phyloP scores from a whole-genome alignment of 2,113 vertebrate genomes.

The Oostethus manadensis region DNA sequence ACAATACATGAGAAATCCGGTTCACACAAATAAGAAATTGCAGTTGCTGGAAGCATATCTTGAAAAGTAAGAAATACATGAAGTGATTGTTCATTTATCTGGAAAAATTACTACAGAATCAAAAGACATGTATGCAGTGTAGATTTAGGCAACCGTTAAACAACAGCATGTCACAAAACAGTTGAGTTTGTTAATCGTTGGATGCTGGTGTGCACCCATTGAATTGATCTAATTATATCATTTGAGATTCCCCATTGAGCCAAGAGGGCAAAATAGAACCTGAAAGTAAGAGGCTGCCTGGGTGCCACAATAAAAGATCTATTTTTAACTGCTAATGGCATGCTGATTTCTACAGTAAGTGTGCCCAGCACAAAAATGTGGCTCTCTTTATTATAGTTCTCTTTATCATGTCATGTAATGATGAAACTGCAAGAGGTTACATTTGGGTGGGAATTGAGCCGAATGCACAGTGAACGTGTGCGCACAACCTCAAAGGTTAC shows the following conservation, averaged over 20 bases:
- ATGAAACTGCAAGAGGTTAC: background rate
- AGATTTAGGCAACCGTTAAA: slow-evolving; percentile 31
- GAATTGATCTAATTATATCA: slow-evolving; percentile 63
- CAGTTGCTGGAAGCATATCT: background rate
- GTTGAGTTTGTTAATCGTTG: slow-evolving; percentile 21
- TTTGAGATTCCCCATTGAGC: slow-evolving; percentile 51
- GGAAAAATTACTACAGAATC: slow-evolving; percentile 3
- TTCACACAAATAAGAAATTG: background rate
- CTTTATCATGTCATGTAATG: slow-evolving; percentile 5
- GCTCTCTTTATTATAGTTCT: slow-evolving; percentile 1
- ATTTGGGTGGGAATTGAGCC: slow-evolving; percentile 8
- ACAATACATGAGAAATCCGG: slow-evolving; percentile 3
- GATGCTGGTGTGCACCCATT: slow-evolving; percentile 37
- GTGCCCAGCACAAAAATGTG: slow-evolving; percentile 17
- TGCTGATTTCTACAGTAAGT: slow-evolving; percentile 26
- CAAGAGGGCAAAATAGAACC: slow-evolving; percentile 47
- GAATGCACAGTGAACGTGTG: slow-evolving; percentile 12
- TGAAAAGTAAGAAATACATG: background rate
- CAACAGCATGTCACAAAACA: slow-evolving; percentile 26
- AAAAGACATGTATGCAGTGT: no score
- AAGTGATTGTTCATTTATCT: background rate
- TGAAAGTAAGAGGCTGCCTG: slow-evolving; percentile 44
- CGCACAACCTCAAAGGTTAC: slow-evolving; percentile 3
- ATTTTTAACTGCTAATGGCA: slow-evolving; percentile 48
- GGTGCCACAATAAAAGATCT: slow-evolving; percentile 48